phyloP scores from a whole-genome alignment of 37 sponge, comb jelly and placozoan species.

The Ephydatia muelleri region DNA sequence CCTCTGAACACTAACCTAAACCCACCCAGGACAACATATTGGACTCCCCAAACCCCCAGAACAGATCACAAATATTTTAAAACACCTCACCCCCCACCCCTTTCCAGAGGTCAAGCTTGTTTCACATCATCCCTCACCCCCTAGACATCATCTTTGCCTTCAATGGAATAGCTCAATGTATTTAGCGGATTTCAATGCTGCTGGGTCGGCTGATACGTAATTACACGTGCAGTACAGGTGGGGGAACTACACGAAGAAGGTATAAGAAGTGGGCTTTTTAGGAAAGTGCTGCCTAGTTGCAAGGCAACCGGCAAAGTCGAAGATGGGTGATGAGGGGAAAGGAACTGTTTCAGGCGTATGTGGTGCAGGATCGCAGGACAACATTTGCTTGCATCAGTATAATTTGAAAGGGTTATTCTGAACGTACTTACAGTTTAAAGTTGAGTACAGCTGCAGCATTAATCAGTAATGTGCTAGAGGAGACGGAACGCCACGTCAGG shows the following conservation, averaged over 20 bases:
- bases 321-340: not conserved
- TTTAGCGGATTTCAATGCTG: not conserved
- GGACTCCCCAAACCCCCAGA: no score
- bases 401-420: not conserved
- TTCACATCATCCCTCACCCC: no score
- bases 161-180: no score
- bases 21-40: no score
- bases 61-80: no score
- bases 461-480: slow-evolving; percentile 70
- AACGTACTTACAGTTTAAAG: slow-evolving; percentile 79
- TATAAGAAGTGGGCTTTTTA: not conserved
- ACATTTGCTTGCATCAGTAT: not conserved
- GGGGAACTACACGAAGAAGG: not conserved
- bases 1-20: no score
- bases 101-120: no score
- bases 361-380: not conserved
- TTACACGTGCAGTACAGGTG: no score
- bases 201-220: no score
- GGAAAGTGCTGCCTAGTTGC: no score
- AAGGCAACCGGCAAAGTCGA: not conserved
- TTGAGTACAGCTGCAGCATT: slow-evolving; percentile 91
- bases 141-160: no score
- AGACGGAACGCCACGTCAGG: not conserved
- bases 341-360: not conserved
- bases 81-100: no score